These are phyloP conservation scores for Enteromius trimaculatus DNA, from an alignment of 2,797 vertebrate species.

Conservation along the genomic window DNA sequence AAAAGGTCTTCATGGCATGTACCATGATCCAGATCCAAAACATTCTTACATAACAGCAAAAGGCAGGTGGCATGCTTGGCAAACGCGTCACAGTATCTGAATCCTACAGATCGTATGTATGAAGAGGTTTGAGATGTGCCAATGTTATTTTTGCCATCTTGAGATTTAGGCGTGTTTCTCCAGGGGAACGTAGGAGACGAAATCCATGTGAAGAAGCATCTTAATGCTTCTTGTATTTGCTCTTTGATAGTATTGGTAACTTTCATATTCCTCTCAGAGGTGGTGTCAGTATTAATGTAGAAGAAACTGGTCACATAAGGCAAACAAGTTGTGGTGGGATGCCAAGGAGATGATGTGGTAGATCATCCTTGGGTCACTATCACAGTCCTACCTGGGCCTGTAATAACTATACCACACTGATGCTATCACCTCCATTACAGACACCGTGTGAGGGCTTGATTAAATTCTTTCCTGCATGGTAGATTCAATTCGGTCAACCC, in stretches of 20 bases:
- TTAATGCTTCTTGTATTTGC: neutral
- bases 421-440: slow-evolving; percentile 30
- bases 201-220: slow-evolving; percentile 11
- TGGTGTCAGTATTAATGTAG: neutral
- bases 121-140: slow-evolving; percentile 9
- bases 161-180: slow-evolving; percentile 35
- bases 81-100: neutral
- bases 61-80: slow-evolving; percentile 10
- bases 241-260: neutral
- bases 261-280: neutral
- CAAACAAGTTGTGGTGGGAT: neutral
- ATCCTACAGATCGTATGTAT: slow-evolving; percentile 46
- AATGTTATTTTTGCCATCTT: slow-evolving; percentile 41
- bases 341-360: neutral
- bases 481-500: neutral
- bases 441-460: neutral
- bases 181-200: slow-evolving; percentile 29
- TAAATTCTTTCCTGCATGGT: neutral
- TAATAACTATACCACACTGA: slow-evolving; percentile 1
- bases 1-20: neutral
- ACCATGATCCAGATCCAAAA: neutral
- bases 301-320: neutral
- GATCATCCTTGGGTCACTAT: neutral
- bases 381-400: neutral
- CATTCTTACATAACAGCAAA: slow-evolving; percentile 6